Base-by-base conservation (phyloP, 2,888 invertebrate species). In the Anagyrus pseudococci region DNA sequence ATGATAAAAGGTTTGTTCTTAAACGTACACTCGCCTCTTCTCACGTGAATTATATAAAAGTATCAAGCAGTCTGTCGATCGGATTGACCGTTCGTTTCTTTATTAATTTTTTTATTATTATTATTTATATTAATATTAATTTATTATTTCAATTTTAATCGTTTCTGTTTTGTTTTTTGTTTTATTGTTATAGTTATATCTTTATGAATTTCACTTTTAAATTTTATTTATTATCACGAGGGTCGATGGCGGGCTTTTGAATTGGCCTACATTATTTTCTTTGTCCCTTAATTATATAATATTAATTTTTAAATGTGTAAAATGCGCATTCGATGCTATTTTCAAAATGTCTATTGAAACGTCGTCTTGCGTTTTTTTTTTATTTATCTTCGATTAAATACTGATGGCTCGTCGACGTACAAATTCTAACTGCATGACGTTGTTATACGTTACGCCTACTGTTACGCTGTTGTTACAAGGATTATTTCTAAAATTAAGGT, bases 401-500 rank as follows among this genome's bases (percentile, higher is more conserved):
- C 40, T 47, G 52, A 48, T 13, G 15, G 40, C 53, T 53, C 57
- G 26, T 52, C 29, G n/a, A 44, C 49, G 50, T 63, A 63, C 58
- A 50, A 55, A 63, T 46, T 37, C 49, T 62, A 59, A 23, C 26
- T 55, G 52, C n/a, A n/a, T n/a, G n/a, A n/a, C n/a, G n/a, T n/a
- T n/a, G n/a, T n/a, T 49, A 19, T 25, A 19, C 33, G 33, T 2
- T 37, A 58, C 44, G 33, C 49, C 49, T 48, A 48, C 49, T 41
- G 25, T 46, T 46, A 33, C 49, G 46, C 26, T 63, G 55, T 56
- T 58, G 47, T 58, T 46, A 63, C 22, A 63, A 65, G 65, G 59
- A 68, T 33, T 65, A 64, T 71, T 47, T 66, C 71, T 72, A 71
- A 62, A 72, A 70, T 70, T 68, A 72, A 71, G 65, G 68, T 76